Evolutionary conservation across 2,113 vertebrate species (phyloP).

Genomic region (Brachypodius melanocephalos): DNA sequence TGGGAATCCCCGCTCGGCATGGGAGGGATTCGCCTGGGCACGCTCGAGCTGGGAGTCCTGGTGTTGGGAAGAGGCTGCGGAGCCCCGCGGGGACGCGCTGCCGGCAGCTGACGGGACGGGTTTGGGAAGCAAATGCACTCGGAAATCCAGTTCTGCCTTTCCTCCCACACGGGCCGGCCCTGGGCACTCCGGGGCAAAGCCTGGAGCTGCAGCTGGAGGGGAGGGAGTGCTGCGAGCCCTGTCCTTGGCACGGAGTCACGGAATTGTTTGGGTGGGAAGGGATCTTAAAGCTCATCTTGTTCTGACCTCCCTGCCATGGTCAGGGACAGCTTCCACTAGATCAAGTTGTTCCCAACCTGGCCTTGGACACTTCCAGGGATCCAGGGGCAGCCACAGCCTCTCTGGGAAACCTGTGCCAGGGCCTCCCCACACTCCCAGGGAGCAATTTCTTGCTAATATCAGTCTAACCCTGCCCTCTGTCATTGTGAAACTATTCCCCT

Average conservation of each 20-base stretch:
- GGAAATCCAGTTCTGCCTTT: background rate
- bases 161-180: background rate
- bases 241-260: background rate
- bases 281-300: background rate
- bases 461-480: background rate
- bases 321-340: background rate
- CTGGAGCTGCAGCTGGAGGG: background rate
- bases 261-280: background rate
- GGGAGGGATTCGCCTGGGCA: background rate
- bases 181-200: background rate
- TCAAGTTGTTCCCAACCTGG: background rate
- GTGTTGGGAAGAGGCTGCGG: background rate
- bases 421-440: background rate
- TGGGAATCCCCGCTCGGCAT: background rate
- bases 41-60: background rate
- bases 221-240: background rate
- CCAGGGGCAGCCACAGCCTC: background rate
- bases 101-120: background rate
- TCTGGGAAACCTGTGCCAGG: background rate
- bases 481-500: background rate
- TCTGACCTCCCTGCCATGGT: background rate
- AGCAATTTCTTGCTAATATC: background rate
- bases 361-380: background rate
- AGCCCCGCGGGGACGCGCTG: background rate
- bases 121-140: background rate